These are phyloP conservation scores for Scaptodrosophila lebanonensis DNA, from an alignment of 1,140 invertebrate genomes.

Conservation along the genomic window DNA sequence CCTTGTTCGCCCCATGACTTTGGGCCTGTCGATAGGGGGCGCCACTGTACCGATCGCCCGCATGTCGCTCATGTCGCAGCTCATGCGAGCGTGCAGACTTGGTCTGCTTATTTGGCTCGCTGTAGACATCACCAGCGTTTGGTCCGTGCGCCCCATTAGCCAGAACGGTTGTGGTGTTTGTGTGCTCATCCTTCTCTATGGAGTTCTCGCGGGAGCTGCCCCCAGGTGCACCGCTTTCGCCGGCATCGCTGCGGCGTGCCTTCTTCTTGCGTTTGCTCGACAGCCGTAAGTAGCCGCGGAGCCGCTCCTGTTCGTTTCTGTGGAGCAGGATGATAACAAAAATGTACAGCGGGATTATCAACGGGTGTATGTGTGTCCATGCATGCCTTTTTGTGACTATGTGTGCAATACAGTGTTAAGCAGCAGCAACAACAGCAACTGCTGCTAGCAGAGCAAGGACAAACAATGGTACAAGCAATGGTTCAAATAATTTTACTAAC, in stretches of 20 bases:
- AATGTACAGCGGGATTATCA: too few species aligned
- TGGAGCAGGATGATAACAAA: background rate
- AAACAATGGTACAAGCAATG: too few species aligned
- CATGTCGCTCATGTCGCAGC: constrained; percentile 33
- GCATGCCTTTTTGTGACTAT: too few species aligned
- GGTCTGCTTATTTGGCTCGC: constrained; percentile 4
- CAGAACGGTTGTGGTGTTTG: constrained; percentile 38
- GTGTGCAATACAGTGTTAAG: too few species aligned
- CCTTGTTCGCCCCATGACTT: constrained; percentile 13
- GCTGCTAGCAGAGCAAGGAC: too few species aligned
- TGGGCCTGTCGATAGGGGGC: constrained; percentile 39
- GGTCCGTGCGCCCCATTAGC: constrained; percentile 4
- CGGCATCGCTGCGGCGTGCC: constrained; percentile 42
- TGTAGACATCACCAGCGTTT: background rate
- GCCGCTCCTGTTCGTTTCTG: constrained; percentile 81
- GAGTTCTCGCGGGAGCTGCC: constrained; percentile 50
- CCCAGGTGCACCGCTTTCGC: background rate
- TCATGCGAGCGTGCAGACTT: constrained; percentile 1
- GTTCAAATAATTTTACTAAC: too few species aligned
- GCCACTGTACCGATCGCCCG: constrained; percentile 47
- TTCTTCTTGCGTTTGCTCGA: constrained; percentile 59
- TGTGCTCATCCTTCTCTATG: constrained; percentile 69
- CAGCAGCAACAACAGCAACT: too few species aligned
- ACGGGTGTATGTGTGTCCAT: too few species aligned
- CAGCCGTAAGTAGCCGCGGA: constrained; percentile 82